Evolutionary conservation across 2,797 vertebrate species (phyloP).

Genomic region (Paratrypauchen microcephalus): DNA sequence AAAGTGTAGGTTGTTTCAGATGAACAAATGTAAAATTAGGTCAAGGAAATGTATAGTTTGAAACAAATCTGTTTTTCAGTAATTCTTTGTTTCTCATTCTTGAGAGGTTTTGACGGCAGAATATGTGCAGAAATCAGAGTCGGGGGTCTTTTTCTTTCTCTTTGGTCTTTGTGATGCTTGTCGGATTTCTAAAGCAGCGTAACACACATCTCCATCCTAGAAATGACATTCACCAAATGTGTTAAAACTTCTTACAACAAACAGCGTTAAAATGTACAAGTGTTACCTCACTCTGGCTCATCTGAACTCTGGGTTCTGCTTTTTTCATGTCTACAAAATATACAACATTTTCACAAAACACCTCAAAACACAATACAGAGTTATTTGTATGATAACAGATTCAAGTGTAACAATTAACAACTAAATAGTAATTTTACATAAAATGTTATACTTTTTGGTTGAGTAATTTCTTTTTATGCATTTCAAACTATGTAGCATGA

Average conservation of each 20-base stretch:
- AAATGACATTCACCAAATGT: not conserved
- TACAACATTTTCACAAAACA: not conserved
- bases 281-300: constrained; percentile 21
- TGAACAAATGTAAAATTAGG: too few species aligned
- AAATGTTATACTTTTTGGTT: not conserved
- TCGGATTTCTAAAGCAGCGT: constrained; percentile 38
- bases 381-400: too few species aligned
- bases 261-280: not conserved
- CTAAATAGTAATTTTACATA: too few species aligned
- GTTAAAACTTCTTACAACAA: not conserved
- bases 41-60: too few species aligned
- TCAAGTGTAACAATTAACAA: too few species aligned
- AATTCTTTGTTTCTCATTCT: constrained; percentile 1
- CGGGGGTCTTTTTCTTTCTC: constrained; percentile 20
- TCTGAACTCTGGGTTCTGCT: not conserved
- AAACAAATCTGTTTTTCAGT: too few species aligned
- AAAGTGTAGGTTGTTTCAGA: too few species aligned
- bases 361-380: not conserved
- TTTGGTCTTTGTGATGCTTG: constrained; percentile 30
- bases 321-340: not conserved
- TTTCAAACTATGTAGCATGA: not conserved
- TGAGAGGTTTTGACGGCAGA: constrained; percentile 36
- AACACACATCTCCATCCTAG: constrained; percentile 56
- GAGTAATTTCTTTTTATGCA: not conserved
- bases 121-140: constrained; percentile 46